phyloP scores from a whole-genome alignment of 2,113 vertebrate genomes.

The Tragelaphus strepsiceros region DNA sequence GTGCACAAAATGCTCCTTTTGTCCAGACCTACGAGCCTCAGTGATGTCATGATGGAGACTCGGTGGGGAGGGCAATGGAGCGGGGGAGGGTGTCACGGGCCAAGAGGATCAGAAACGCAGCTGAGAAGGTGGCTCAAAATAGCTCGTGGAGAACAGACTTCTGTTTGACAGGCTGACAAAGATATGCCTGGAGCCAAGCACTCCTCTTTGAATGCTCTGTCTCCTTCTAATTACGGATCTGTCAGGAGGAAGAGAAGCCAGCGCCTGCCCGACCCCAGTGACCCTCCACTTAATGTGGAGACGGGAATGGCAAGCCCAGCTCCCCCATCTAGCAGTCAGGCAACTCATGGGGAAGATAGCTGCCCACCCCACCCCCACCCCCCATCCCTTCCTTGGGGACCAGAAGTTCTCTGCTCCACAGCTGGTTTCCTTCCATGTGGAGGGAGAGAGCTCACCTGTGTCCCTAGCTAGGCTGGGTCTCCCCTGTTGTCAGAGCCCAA shows the following conservation, averaged over 20 bases:
- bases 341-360: neutral
- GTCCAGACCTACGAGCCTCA: constrained; percentile 2
- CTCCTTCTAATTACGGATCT: constrained; percentile 67
- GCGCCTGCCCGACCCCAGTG: constrained; percentile 21
- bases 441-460: neutral
- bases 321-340: neutral
- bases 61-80: neutral
- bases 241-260: constrained; percentile 48
- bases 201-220: constrained; percentile 66
- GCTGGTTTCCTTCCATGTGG: neutral
- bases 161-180: constrained; percentile 67
- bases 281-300: constrained; percentile 31
- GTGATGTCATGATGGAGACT: constrained; percentile 70
- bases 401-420: neutral
- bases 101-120: constrained; percentile 72
- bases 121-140: constrained; percentile 77
- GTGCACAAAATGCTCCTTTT: constrained; percentile 41
- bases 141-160: constrained; percentile 67
- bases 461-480: neutral
- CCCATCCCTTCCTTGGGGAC: neutral
- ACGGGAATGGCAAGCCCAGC: neutral
- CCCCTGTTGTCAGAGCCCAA: neutral
- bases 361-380: neutral
- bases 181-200: constrained; percentile 66
- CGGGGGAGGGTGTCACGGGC: constrained; percentile 37